Evolutionary conservation across 2,113 vertebrate genomes (phyloP).

Genomic region (Melospiza melodia): DNA sequence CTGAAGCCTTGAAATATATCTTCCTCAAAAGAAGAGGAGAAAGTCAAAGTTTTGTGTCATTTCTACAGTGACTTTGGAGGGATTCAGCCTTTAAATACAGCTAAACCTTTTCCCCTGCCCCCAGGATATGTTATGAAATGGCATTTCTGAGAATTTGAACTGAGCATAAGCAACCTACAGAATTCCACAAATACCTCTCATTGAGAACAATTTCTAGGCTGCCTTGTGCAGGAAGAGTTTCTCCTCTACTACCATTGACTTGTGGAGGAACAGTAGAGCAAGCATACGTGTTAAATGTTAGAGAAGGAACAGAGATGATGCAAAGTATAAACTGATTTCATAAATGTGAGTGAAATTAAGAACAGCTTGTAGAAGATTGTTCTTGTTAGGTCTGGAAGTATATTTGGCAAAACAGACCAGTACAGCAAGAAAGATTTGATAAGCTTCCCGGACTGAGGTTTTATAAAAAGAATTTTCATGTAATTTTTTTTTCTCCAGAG

Average conservation of each 20-base stretch:
- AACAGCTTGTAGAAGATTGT: slow-evolving; percentile 18
- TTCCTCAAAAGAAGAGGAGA: background rate
- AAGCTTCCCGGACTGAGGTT: slow-evolving; percentile 4
- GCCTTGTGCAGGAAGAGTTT: background rate
- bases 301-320: background rate
- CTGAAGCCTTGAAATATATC: background rate
- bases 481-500: background rate
- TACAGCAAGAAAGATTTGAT: background rate
- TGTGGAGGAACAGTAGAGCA: background rate
- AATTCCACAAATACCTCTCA: slow-evolving; percentile 48
- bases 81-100: background rate
- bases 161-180: slow-evolving; percentile 52
- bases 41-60: background rate
- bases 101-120: background rate
- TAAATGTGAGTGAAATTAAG: slow-evolving; percentile 24
- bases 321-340: background rate
- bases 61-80: background rate
- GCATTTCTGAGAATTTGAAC: slow-evolving; percentile 25
- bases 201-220: background rate
- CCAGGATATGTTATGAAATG: background rate
- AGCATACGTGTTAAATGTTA: background rate
- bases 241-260: background rate
- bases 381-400: slow-evolving; percentile 15
- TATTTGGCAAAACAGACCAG: background rate
- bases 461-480: background rate